Evolutionary conservation across 1,140 invertebrate genomes (phyloP).

Genomic region (Drosophila bocki): DNA sequence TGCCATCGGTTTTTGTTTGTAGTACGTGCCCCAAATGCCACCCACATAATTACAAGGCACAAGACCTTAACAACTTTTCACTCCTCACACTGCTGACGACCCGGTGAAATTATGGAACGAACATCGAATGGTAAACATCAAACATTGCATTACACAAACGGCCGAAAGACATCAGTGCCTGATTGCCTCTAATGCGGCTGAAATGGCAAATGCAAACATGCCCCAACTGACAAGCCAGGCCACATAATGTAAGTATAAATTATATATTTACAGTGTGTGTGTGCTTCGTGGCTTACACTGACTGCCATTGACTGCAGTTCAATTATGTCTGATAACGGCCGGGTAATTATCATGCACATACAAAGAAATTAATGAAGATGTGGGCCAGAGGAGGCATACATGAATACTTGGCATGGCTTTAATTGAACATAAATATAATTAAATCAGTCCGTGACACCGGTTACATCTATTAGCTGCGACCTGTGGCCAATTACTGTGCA

Average conservation of each 20-base stretch:
- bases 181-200: constrained; percentile 53
- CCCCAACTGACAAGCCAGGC: constrained; percentile 22
- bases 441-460: constrained; percentile 22
- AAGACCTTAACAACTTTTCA: constrained; percentile 18
- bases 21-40: constrained; percentile 61
- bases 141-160: constrained; percentile 48
- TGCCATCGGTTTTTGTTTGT: constrained; percentile 47
- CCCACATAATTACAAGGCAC: constrained; percentile 62
- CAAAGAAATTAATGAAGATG: constrained; percentile 36
- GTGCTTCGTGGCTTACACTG: constrained; percentile 6
- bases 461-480: not conserved
- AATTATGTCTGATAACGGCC: constrained; percentile 41
- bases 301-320: constrained; percentile 28
- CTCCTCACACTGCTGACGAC: constrained; percentile 3
- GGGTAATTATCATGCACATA: constrained; percentile 24
- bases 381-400: constrained; percentile 24
- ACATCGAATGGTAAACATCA: constrained; percentile 51
- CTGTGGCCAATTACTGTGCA: constrained; percentile 19
- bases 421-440: constrained; percentile 37
- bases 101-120: constrained; percentile 60
- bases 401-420: constrained; percentile 5
- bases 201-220: constrained; percentile 63
- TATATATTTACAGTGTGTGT: constrained; percentile 5
- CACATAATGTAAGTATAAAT: constrained; percentile 10
- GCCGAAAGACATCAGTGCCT: constrained; percentile 51